Conservation (phyloP, 2,888 invertebrate genomes). For the Phasia obesa region DNA sequence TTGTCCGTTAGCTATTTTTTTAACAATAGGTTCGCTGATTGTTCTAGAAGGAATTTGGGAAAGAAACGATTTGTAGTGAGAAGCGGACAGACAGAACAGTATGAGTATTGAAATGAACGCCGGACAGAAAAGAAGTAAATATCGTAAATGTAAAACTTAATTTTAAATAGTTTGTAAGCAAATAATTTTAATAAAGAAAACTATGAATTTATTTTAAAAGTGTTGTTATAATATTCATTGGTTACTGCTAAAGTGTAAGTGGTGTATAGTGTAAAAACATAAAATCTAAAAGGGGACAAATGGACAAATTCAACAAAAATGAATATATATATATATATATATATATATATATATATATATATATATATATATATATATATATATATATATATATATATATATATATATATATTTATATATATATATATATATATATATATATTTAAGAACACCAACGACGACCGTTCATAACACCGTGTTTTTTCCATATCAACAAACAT, state of each 20-base stretch:
- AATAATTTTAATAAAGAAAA: background rate
- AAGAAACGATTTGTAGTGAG: background rate
- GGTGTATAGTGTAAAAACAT: background rate
- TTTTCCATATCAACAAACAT: no score
- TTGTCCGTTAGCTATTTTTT: background rate
- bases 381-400: background rate
- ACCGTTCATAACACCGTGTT: no score
- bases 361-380: no score
- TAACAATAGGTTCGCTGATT: background rate
- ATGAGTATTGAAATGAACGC: background rate
- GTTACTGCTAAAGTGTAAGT: background rate
- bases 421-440: no score
- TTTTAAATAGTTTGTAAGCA: background rate
- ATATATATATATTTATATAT: no score
- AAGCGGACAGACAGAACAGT: background rate
- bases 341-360: no score
- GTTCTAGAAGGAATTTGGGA: background rate
- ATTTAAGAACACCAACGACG: no score
- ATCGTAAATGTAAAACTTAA: background rate
- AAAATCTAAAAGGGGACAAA: background rate
- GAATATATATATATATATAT: background rate
- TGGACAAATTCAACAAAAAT: background rate
- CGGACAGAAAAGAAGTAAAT: slow-evolving; percentile 3
- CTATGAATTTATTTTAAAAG: background rate
- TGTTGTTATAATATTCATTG: background rate